Conservation (phyloP, 2,888 invertebrate genomes). For the Odontocolon sp. region DNA sequence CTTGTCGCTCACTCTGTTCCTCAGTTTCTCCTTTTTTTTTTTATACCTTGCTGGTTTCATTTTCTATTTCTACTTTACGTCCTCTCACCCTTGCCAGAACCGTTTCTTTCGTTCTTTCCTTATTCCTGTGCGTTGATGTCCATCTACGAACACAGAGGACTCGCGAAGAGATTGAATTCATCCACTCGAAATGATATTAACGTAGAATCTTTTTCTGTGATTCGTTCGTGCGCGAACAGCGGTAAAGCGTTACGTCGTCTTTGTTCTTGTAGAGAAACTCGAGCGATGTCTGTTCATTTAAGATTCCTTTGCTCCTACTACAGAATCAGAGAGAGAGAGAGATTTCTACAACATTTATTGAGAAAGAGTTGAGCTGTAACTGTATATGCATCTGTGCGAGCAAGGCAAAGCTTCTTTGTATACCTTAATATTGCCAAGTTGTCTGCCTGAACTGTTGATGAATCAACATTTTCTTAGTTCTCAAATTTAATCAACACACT, state of each 20-base stretch:
- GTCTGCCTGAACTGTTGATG: no score
- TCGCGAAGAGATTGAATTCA: constrained; percentile 70
- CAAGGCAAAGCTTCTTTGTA: no score
- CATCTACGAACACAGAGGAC: not conserved
- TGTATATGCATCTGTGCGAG: not conserved
- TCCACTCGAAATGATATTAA: constrained; percentile 70
- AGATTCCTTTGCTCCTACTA: constrained; percentile 26
- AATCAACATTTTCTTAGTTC: not conserved
- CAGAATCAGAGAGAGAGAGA: not conserved
- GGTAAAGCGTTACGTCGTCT: not conserved
- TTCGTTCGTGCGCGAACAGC: constrained; percentile 22
- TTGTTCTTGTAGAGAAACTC: constrained; percentile 21
- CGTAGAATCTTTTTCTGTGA: constrained; percentile 40
- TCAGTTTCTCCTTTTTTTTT: constrained; percentile 4
- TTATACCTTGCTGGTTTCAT: not conserved
- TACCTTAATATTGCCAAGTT: no score
- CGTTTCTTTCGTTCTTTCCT: not conserved
- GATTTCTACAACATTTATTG: not conserved
- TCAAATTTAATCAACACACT: not conserved
- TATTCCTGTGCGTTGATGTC: constrained; percentile 19
- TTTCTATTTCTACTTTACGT: not conserved
- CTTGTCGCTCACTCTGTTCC: constrained; percentile 31
- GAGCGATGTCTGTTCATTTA: constrained; percentile 21
- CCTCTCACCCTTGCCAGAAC: constrained; percentile 4
- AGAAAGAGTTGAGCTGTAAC: not conserved